Evolutionary conservation across 2,888 invertebrate genomes (phyloP), one percentile per base, ranked within the genome.

Genomic region (Latrodectus elegans): DNA sequence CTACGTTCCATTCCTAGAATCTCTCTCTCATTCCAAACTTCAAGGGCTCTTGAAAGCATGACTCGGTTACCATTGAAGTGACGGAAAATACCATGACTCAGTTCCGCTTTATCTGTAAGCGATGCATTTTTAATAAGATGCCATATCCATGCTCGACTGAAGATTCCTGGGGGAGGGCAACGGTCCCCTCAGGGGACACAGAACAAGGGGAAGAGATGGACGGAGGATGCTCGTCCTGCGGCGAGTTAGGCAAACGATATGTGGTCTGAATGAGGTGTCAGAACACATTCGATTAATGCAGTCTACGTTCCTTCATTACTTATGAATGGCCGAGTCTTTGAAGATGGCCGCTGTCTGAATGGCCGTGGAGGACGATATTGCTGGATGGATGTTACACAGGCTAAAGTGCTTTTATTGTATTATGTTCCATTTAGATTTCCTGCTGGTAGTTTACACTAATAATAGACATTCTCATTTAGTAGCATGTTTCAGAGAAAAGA

Each of bases 181-280:
- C 38, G 38, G 38, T 38, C 38, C 38, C 38, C 38, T 38, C 6
- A 38, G 38, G 38, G 38, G 38, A 60, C 72, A 14, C 49, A 3
- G 38, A 38, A 38, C 38, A 38, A 38, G 38, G 38, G 38, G 38
- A 38, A 38, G 38, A 38, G 38, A 38, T 38, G 38, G 38, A 38
- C 38, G 73, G 64, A 65, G 77, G 64, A 52, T 22, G 51, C 72
- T 52, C 60, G 51, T 65, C 55, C 67, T 70, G 51, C 17, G 77
- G 55, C 84, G 55, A 15, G 49, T 65, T 77, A 64, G 22, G 53
- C 68, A 26, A 68, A 53, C 68, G 78, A 78, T 78, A 53, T 82
- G 82, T n/a, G 76, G 83, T 76, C 76, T 83, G 77, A 49, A 84
- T 53, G 77, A 84, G 84, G 84, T 84, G 84, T 67, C 84, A 84